Evolutionary conservation across 2,797 vertebrate genomes (phyloP).

Genomic region (Jordanella pulchra): DNA sequence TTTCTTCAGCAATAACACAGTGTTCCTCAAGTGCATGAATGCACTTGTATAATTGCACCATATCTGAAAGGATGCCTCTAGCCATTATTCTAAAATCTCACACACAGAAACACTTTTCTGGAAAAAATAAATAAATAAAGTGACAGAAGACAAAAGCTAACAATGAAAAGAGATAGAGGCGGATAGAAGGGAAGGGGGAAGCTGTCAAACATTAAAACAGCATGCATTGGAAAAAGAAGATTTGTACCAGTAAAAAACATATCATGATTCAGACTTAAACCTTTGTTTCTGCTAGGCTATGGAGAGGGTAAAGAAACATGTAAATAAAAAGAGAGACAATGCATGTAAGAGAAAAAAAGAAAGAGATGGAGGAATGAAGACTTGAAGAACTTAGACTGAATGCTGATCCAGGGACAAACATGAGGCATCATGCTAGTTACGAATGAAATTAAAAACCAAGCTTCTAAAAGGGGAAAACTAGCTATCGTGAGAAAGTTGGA

Average conservation of each 20-base stretch:
- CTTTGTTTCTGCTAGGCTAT: slow-evolving; percentile 46
- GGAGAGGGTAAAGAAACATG: slow-evolving; percentile 52
- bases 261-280: slow-evolving; percentile 44
- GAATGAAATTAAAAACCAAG: slow-evolving; percentile 48
- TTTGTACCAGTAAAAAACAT: slow-evolving; percentile 57
- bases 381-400: slow-evolving; percentile 26
- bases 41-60: slow-evolving; percentile 20
- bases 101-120: slow-evolving; percentile 59
- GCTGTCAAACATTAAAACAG: slow-evolving; percentile 46
- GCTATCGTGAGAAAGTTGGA: slow-evolving; percentile 44
- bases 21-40: slow-evolving; percentile 15
- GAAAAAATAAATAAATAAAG: slow-evolving; percentile 41
- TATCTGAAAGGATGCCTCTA: slow-evolving; percentile 6
- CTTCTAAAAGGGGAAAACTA: slow-evolving; percentile 36
- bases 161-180: slow-evolving; percentile 35
- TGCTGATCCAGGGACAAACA: slow-evolving; percentile 60
- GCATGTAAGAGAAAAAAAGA: slow-evolving; percentile 47
- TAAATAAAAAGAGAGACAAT: slow-evolving; percentile 43
- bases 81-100: slow-evolving; percentile 29
- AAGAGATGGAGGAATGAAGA: slow-evolving; percentile 31
- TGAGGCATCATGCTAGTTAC: slow-evolving; percentile 76
- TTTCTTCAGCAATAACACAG: slow-evolving; percentile 20
- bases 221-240: slow-evolving; percentile 69
- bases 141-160: slow-evolving; percentile 43
- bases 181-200: slow-evolving; percentile 47